Percentiles rank a stretch among this genome's conserved stretches.
Evolutionary conservation across 1,140 invertebrate species (phyloP).

Genomic region (Drosophila orena): DNA sequence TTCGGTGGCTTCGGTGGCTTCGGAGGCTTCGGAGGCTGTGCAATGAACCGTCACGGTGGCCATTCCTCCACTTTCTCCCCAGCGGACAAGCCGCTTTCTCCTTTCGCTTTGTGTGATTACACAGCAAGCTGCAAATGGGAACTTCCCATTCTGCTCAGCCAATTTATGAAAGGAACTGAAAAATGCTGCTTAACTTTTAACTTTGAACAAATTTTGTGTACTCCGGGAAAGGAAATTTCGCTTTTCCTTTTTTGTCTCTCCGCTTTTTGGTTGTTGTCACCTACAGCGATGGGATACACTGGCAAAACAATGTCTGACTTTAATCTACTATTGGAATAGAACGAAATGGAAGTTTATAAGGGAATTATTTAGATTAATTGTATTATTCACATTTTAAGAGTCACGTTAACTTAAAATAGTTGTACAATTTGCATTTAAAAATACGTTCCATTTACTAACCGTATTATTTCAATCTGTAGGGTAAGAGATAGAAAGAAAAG

Average conservation of each 20-base stretch:
- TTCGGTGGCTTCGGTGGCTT: not conserved
- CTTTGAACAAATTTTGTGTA: conserved; percentile 56
- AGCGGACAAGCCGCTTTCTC: not conserved
- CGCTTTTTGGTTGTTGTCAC: conserved; percentile 42
- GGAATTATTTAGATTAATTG: no score
- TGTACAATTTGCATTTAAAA: no score
- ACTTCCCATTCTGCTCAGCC: conserved; percentile 17
- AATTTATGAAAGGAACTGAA: conserved; percentile 54
- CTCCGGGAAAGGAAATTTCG: conserved; percentile 43
- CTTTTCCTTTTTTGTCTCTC: conserved; percentile 28
- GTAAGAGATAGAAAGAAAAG: conserved; percentile 3
- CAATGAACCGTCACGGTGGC: conserved; percentile 32
- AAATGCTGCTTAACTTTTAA: conserved; percentile 55
- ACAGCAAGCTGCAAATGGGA: conserved; percentile 17
- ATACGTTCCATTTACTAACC: no score
- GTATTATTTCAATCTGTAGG: conserved; percentile 8
- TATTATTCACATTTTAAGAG: not conserved
- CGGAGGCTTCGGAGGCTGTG: not conserved
- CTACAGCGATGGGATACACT: conserved; percentile 22
- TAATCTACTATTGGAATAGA: no score
- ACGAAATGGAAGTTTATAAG: no score
- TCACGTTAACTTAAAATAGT: no score
- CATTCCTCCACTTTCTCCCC: conserved; percentile 13
- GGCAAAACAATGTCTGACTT: not conserved
- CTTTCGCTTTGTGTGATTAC: conserved; percentile 43